Evolutionary conservation across 2,797 vertebrate genomes (phyloP), one percentile per base, ranked within the genome.

Genomic region (Huso huso): DNA sequence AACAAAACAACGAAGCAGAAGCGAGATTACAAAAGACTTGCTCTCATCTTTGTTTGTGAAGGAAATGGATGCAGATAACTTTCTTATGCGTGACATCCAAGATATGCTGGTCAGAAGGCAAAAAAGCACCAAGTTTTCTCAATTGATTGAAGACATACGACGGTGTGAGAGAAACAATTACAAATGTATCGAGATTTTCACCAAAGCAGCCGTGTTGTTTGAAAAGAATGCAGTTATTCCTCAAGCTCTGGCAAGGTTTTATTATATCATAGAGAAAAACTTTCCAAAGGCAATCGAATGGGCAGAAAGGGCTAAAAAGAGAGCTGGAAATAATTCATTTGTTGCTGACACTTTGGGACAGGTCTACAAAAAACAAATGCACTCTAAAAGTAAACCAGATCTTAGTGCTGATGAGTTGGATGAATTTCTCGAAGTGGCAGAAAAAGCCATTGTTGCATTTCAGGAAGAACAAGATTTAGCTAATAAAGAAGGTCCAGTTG

Each of bases 221-320:
- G 76, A 72, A 13, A 71, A 74, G 63, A 88, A 87, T 23, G 55
- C 75, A 8, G 80, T 82, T 8, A 84, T 93, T 75, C 90, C 88
- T 67, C 92, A 93, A 80, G 89, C 86, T 4, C 63, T 93, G 74
- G 89, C 90, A 15, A 89, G 92, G 64, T 83, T 92, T 68, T 83
- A 85, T 63, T 92, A 85, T 70, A 77, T 91, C 69, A 83, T 75
- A 71, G 76, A 86, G 13, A 81, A 71, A 4, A 78, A 91, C 23
- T 92, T 70, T 75, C 63, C 73, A 6, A 61, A 57, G 48, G 88
- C 90, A 51, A 58, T 87, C 8, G 0, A 70, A 1, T 91, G 88
- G 89, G 90, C 89, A 51, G 77, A 81, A 69, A 70, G 67, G 60
- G 91, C 92, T 59, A 88, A 81, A 72, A 37, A 37, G 23, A 66